Base-by-base conservation (phyloP, 2,888 invertebrate species). In the Sisyra nigra region DNA sequence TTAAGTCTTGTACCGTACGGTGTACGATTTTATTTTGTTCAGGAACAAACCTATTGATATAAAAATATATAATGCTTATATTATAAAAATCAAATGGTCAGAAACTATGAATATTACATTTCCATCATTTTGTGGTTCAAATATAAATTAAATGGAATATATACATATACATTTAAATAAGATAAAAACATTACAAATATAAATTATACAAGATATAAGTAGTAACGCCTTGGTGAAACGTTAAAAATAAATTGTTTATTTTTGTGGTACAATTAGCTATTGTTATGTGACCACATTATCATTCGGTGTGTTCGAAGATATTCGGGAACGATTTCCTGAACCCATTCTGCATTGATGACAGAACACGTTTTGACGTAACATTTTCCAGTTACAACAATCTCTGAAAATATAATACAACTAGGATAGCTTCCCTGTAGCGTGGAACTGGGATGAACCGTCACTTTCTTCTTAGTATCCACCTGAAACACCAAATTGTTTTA, bases 381-480 rank as follows among this genome's bases (percentile, higher is more conserved):
- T 51, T 83, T 80, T 45, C 72, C 74, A 0, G 93, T 92, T 54
- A 83, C 76, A n/a, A 92, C 75, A 37, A 94, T 71, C 66, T 94
- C 93, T 0, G 83, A 80, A 63, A 82, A 94, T 41, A 88, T 56
- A 1, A 94, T 71, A 46, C 79, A 73, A 14, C 74, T 74, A 5
- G 87, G 80, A 45, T 80, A 78, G 45, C 73, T 68, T 37, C 76
- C 71, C 45, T 83, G 77, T 39, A 93, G 65, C 19, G 75, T 74
- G 39, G 86, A 83, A 31, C 83, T 81, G 0, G 93, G 93, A 67
- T 93, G 93, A 52, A 93, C 79, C 46, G 71, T 64, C 8, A 88
- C 87, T 34, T 71, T 71, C 65, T 79, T 74, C 50, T 75, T 66
- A 43, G 71, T 70, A 39, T 67, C 66, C 47, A 78, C 52, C 76